phyloP scores from a whole-genome alignment of 2,113 vertebrate genomes.

The Pseudorasbora parva region DNA sequence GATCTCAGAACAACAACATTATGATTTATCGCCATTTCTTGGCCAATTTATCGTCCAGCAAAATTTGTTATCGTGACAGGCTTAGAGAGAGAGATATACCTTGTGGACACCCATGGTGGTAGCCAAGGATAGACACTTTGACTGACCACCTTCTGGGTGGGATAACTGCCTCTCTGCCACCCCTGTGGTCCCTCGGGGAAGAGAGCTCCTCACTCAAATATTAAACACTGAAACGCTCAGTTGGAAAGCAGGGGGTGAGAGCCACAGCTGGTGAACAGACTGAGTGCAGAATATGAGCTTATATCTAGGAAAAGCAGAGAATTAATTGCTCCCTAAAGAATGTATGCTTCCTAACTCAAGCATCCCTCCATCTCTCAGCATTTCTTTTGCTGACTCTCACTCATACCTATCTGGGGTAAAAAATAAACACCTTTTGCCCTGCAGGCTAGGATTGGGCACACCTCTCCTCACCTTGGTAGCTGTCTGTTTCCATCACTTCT shows the following conservation, averaged over 20 bases:
- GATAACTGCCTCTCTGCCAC: constrained; percentile 30
- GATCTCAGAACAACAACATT: too few species aligned
- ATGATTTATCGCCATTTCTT: too few species aligned
- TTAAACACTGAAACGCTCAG: constrained; percentile 61
- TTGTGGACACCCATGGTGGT: constrained; percentile 16
- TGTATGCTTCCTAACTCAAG: constrained; percentile 32
- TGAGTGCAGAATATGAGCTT: constrained; percentile 62
- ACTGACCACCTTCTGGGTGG: constrained; percentile 36
- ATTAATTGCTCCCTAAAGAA: constrained; percentile 74
- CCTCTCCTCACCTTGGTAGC: constrained; percentile 26
- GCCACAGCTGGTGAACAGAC: constrained; percentile 55
- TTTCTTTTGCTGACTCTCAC: constrained; percentile 49
- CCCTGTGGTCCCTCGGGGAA: constrained; percentile 35
- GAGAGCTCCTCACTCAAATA: constrained; percentile 57
- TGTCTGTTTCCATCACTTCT: background rate
- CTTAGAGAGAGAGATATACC: background rate
- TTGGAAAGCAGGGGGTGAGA: constrained; percentile 3
- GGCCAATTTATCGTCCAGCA: too few species aligned
- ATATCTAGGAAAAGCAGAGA: constrained; percentile 67
- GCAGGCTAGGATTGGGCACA: constrained; percentile 70
- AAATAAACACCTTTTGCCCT: constrained; percentile 71
- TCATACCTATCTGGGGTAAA: constrained; percentile 71
- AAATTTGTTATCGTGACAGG: too few species aligned
- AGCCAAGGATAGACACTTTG: background rate
- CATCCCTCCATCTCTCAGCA: constrained; percentile 55